Evolutionary conservation across 2,888 invertebrate species (phyloP), one percentile per base, ranked within the genome.

Genomic region (Theristus sp.): DNA sequence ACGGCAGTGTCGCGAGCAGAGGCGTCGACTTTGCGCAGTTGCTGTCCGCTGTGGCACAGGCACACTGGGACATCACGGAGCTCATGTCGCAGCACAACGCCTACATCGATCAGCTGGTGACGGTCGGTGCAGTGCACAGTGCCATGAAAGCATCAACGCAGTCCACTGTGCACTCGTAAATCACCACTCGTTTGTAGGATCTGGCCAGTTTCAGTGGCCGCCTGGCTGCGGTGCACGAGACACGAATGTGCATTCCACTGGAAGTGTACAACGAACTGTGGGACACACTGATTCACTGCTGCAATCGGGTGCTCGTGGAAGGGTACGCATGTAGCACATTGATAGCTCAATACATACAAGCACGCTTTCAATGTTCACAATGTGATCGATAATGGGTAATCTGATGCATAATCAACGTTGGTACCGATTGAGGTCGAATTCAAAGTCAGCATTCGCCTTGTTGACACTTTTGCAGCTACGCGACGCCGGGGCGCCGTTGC

Each of bases 31-130:
- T 85, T 6, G 81, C 84, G 49, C 80, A 82, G 24, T 82, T 87
- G 31, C 76, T 93, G 13, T 79, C 82, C 63, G 81, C 84, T n/a
- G 93, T 98, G 85, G 67, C 72, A 2, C 84, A 84, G 76, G 89
- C 93, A 0, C 86, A 87, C 75, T 98, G 94, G 94, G 88, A 79
- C 67, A 74, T 80, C 31, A 75, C 74, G 63, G 89, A 88, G 69
- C 89, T 98, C 0, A 89, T 88, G 77, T 89, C 87, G 0, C 87
- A 93, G 69, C 93, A 98, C 73, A 93, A 88, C 71, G 77, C 81
- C 1, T 98, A 98, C 73, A 76, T 81, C n/a, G 80, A 80, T 65
- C 69, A 69, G 62, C 62, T 76, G 65, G 64, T 76, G 0, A 68
- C 73, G 68, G 76, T 76, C 38, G 56, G 28, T 30, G 22, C 31